Conservation (phyloP, 2,888 invertebrate species). For the Ochropleura leucogaster region DNA sequence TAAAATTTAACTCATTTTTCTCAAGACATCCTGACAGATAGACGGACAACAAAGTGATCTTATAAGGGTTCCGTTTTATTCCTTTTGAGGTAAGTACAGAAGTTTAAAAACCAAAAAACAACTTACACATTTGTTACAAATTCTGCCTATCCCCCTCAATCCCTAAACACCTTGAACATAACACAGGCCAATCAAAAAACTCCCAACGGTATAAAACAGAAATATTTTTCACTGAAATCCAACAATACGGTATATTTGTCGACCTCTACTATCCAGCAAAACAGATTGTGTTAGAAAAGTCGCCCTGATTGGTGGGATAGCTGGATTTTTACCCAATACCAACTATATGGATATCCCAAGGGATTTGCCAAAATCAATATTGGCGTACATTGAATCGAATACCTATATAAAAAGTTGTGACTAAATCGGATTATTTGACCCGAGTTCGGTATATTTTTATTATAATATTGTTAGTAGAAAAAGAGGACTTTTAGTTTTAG, state of each 20-base stretch:
- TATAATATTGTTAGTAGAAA: constrained; percentile 9
- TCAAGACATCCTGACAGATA: too few relatives aligned
- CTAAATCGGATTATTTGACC: constrained; percentile 50
- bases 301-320: constrained; percentile 53
- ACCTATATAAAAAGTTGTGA: constrained; percentile 49
- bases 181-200: constrained; percentile 9
- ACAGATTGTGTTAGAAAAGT: constrained; percentile 50
- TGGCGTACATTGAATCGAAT: constrained; percentile 60
- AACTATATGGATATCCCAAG: constrained; percentile 51
- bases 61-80: too few relatives aligned
- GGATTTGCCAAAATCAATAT: constrained; percentile 57
- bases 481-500: constrained; percentile 10
- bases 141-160: neutral
- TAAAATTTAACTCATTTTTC: too few relatives aligned
- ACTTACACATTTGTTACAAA: neutral
- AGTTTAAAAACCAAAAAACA: too few relatives aligned
- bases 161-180: constrained; percentile 10
- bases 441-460: constrained; percentile 25
- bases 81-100: too few relatives aligned
- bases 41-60: too few relatives aligned
- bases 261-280: constrained; percentile 16
- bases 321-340: constrained; percentile 50
- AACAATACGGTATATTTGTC: constrained; percentile 44
- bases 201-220: constrained; percentile 26
- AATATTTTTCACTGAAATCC: constrained; percentile 47